A percentile compares a stretch with the other conserved stretches of the same genome.
Evolutionary conservation across 92 coral and sea anemone genomes (phyloP).

Genomic region (Phenganax stokvisi): DNA sequence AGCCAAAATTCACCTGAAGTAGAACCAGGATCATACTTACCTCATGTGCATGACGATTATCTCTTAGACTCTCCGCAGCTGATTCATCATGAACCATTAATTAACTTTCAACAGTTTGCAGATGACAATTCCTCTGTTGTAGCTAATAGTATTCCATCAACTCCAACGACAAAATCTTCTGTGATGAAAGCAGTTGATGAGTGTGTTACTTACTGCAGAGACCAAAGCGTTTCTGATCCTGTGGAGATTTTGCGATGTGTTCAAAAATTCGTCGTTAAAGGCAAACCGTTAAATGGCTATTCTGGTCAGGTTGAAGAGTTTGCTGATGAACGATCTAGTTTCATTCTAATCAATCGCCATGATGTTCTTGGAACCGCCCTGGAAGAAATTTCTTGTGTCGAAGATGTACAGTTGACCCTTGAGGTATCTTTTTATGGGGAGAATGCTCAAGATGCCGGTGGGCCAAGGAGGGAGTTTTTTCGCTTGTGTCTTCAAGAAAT

Average conservation of each 20-base stretch:
- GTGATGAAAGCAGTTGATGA: conserved; percentile 24
- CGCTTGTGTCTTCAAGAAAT: conserved; percentile 45
- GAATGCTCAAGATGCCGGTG: conserved; percentile 36
- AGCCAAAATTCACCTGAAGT: no score
- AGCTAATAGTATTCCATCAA: neutral
- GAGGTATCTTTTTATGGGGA: conserved; percentile 1
- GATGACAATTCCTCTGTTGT: no score
- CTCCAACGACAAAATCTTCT: neutral
- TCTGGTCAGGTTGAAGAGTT: conserved; percentile 43
- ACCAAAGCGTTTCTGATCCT: conserved; percentile 42
- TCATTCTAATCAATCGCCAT: conserved; percentile 45
- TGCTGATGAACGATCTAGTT: conserved; percentile 44
- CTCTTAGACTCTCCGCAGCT: no score
- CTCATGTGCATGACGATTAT: no score
- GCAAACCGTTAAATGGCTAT: conserved; percentile 43
- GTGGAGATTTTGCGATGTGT: conserved; percentile 49
- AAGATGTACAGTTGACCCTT: conserved; percentile 15
- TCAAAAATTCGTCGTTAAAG: conserved; percentile 47
- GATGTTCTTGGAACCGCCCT: conserved; percentile 47
- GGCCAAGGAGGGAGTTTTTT: conserved; percentile 55
- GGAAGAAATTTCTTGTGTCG: conserved; percentile 45
- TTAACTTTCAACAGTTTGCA: no score
- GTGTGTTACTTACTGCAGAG: neutral
- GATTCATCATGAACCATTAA: no score
- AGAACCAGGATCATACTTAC: no score